Percentiles rank a stretch among this genome's conserved stretches.
These are phyloP conservation scores for Philaenus spumarius DNA, from an alignment of 1,140 invertebrate species.

Conservation along the genomic window DNA sequence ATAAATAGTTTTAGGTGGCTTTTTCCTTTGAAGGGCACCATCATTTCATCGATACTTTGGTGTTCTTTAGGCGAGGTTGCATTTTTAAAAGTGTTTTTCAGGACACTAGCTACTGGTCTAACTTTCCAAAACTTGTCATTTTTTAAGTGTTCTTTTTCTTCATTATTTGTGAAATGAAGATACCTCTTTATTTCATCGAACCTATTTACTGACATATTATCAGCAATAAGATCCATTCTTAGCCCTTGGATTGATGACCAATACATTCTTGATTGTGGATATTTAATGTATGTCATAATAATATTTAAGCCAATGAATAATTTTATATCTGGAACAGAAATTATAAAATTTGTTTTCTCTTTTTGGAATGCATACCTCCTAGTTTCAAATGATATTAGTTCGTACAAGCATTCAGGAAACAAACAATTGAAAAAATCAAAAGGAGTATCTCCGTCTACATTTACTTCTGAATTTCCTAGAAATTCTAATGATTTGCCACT, in stretches of 20 bases:
- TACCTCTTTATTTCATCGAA: conserved; percentile 32
- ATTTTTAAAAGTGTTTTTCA: conserved; percentile 27
- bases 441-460: neutral
- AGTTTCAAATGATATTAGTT: conserved; percentile 1
- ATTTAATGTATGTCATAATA: conserved; percentile 22
- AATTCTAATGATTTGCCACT: too few species aligned
- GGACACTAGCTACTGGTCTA: conserved; percentile 25
- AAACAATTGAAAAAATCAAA: conserved; percentile 13
- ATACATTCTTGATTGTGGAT: conserved; percentile 15
- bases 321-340: conserved; percentile 11
- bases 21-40: too few species aligned
- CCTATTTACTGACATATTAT: conserved; percentile 29
- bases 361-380: conserved; percentile 15
- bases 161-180: conserved; percentile 32
- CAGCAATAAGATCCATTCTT: conserved; percentile 17
- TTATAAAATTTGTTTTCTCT: conserved; percentile 14
- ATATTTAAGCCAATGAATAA: conserved; percentile 18
- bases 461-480: neutral
- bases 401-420: conserved; percentile 10
- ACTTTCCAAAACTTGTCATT: conserved; percentile 29
- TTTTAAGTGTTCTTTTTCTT: conserved; percentile 7
- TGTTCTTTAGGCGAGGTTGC: conserved; percentile 32
- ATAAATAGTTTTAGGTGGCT: conserved; percentile 31
- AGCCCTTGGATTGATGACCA: conserved; percentile 16
- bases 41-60: too few species aligned